These are phyloP conservation scores for Actinernus sp. DNA, from an alignment of 92 coral and sea anemone species.

Conservation along the genomic window DNA sequence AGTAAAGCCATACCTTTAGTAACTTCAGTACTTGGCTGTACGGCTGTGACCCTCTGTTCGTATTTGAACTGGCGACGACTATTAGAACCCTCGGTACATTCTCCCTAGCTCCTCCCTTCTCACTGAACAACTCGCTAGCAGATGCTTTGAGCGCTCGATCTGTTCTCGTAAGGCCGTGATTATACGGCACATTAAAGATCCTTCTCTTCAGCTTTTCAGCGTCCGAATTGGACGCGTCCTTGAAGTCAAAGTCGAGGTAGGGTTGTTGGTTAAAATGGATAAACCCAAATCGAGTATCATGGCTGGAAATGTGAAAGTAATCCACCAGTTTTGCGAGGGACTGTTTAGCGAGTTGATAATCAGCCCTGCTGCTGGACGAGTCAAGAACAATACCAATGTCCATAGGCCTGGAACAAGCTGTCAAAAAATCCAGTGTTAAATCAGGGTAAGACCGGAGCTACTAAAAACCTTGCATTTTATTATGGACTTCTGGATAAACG, in stretches of 20 bases:
- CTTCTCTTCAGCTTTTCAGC: conserved; percentile 65
- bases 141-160: conserved; percentile 80
- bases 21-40: conserved; percentile 71
- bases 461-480: no score
- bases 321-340: conserved; percentile 71
- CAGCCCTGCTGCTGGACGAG: conserved; percentile 67
- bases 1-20: conserved; percentile 64
- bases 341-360: conserved; percentile 76
- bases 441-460: no score
- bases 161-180: conserved; percentile 79
- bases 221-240: conserved; percentile 61
- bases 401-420: conserved; percentile 86
- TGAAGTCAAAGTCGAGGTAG: conserved; percentile 71
- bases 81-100: conserved; percentile 82
- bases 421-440: no score
- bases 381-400: conserved; percentile 78
- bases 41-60: conserved; percentile 61
- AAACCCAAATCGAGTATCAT: conserved; percentile 85
- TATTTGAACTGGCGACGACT: conserved; percentile 74
- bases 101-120: conserved; percentile 80
- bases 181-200: conserved; percentile 68
- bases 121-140: conserved; percentile 69
- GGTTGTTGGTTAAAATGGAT: conserved; percentile 85
- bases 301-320: conserved; percentile 81
- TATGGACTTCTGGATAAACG: no score